A percentile compares a stretch with the other conserved stretches of the same genome.
Conservation (phyloP, 2,888 invertebrate genomes). For the Orthonychiurus folsomi region DNA sequence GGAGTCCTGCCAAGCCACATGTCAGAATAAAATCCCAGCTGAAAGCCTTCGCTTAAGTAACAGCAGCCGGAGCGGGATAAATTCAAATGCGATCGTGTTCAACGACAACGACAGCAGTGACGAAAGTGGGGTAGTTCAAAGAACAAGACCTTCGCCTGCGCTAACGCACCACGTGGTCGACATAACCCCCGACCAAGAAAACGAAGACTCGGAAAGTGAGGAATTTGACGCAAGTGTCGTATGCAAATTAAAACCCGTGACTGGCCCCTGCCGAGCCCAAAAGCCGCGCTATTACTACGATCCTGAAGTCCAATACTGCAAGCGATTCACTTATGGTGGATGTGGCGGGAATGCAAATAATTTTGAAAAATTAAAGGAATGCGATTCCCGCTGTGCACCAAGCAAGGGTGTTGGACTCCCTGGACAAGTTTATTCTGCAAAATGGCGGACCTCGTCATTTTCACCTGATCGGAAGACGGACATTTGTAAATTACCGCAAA, state of each 20-base stretch:
- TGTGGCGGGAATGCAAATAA: slow-evolving; percentile 42
- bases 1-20: slow-evolving; percentile 30
- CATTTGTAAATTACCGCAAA: slow-evolving; percentile 29
- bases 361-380: slow-evolving; percentile 39
- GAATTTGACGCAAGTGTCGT: background rate
- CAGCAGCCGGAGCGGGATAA: background rate
- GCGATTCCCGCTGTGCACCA: slow-evolving; percentile 16
- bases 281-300: slow-evolving; percentile 19
- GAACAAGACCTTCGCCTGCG: background rate
- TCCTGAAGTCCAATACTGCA: slow-evolving; percentile 16
- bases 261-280: slow-evolving; percentile 5
- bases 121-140: background rate
- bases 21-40: slow-evolving; percentile 9
- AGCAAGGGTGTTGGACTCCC: background rate
- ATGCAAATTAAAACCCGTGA: background rate
- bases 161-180: background rate
- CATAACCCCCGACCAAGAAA: background rate
- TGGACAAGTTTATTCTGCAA: background rate
- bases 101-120: background rate
- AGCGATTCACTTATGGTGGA: slow-evolving; percentile 41
- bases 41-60: slow-evolving; percentile 5
- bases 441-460: background rate
- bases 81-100: background rate
- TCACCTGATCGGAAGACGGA: background rate
- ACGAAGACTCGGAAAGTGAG: background rate